Base-by-base conservation (phyloP, 2,113 vertebrate genomes). In the Progne subis region DNA sequence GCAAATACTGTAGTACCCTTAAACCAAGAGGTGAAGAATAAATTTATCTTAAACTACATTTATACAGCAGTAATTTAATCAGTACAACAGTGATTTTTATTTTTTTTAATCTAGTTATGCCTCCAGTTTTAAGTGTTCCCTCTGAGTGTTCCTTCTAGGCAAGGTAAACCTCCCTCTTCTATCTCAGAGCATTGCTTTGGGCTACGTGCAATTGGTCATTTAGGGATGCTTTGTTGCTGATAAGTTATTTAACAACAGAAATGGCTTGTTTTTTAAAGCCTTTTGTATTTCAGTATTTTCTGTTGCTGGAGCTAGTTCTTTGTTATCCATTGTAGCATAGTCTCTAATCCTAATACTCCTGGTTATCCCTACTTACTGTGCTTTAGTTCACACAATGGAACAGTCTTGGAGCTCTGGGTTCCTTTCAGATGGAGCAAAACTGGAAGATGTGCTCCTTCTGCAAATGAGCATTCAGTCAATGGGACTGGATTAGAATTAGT, bases 271-370 rank as follows among this genome's bases (percentile, higher is more conserved):
- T 91, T 92, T 90, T 82, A 92, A 85, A 85, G 26, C 37, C 82
- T 75, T 94, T 86, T 90, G 55, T 88, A 82, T 86, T 61, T 67
- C 80, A 81, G 34, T 82, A 21, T 82, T 91, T 94, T 81, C 75
- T 86, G 18, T 90, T 87, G 74, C 79, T 77, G 39, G 67, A 86
- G 60, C 32, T 65, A 55, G 44, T 95, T 91, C 71, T 92, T 91
- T 96, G 81, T 82, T 79, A 71, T 24, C 47, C 32, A 79, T 89
- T 96, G 67, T 83, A 64, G 72, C 6, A 11, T 3, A 44, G 64
- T 75, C 76, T 75, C n/a, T 95, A 90, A 95, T 96, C 82, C 79
- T 94, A 78, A 90, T 93, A 63, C 55, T 92, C 43, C 82, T 81
- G 71, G 84, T 96, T 94, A 88, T 83, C 88, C 76, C 76, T 94